Evolutionary conservation across 35 echinoderm and acorn worm genomes (phyloP).

Genomic region (Heliocidaris erythrogramma): DNA sequence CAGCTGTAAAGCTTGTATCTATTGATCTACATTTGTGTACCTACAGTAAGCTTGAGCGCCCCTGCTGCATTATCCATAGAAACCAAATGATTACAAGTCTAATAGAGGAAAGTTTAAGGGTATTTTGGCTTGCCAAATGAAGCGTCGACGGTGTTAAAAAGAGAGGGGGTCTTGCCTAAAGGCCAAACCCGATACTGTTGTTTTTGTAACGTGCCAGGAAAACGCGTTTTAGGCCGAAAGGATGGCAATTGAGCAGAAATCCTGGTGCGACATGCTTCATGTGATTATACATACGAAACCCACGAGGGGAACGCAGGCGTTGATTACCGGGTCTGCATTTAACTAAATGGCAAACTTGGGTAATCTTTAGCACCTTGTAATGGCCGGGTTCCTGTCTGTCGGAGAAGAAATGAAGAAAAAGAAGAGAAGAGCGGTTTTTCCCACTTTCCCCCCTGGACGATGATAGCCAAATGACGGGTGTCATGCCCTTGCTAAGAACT

Average conservation of each 20-base stretch:
- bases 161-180: slow-evolving; percentile 41
- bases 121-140: slow-evolving; percentile 40
- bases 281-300: slow-evolving; percentile 50
- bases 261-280: slow-evolving; percentile 52
- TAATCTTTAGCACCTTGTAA: slow-evolving; percentile 53
- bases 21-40: slow-evolving; percentile 50
- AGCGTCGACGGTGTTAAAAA: slow-evolving; percentile 21
- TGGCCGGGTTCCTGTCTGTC: slow-evolving; percentile 40
- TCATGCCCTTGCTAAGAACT: slow-evolving; percentile 23
- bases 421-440: slow-evolving; percentile 41
- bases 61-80: slow-evolving; percentile 15
- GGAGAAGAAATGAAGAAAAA: slow-evolving; percentile 18
- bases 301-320: slow-evolving; percentile 46
- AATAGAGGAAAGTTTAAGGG: slow-evolving; percentile 28
- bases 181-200: slow-evolving; percentile 54
- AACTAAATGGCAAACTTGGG: slow-evolving; percentile 53
- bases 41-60: neutral
- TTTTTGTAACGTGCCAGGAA: slow-evolving; percentile 56
- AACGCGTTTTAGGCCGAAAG: slow-evolving; percentile 54
- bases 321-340: slow-evolving; percentile 31
- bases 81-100: slow-evolving; percentile 22
- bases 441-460: slow-evolving; percentile 45
- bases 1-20: slow-evolving; percentile 32
- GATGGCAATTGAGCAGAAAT: slow-evolving; percentile 56
- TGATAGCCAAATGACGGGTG: slow-evolving; percentile 22